A percentile compares a stretch with the other conserved stretches of the same genome.
phyloP scores from a whole-genome alignment of 2,113 vertebrate species.

The Antigone vipio region DNA sequence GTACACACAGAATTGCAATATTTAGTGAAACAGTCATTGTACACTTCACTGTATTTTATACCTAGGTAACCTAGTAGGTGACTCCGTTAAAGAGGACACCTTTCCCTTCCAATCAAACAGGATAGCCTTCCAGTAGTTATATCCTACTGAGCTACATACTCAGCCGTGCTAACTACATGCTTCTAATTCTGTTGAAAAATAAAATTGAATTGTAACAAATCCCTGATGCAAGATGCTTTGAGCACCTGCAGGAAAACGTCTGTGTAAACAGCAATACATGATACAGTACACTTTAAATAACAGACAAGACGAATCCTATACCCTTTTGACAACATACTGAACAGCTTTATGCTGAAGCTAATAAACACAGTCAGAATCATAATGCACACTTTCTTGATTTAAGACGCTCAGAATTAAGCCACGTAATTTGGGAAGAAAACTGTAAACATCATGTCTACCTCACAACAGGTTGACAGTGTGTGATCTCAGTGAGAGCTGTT shows the following conservation, averaged over 20 bases:
- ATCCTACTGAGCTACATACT: slow-evolving; percentile 34
- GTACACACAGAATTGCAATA: background rate
- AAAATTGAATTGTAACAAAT: slow-evolving; percentile 68
- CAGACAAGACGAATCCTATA: slow-evolving; percentile 53
- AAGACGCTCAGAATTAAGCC: slow-evolving; percentile 51
- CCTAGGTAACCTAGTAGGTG: background rate
- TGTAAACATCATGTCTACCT: slow-evolving; percentile 54
- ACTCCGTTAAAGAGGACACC: background rate
- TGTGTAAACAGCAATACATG: slow-evolving; percentile 76
- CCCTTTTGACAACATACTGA: slow-evolving; percentile 40
- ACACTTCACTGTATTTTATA: background rate
- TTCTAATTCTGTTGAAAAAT: slow-evolving; percentile 64
- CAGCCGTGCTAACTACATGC: slow-evolving; percentile 50
- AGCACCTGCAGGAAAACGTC: slow-evolving; percentile 68
- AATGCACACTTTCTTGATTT: slow-evolving; percentile 50
- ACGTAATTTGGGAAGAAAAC: slow-evolving; percentile 7
- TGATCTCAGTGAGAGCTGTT: background rate
- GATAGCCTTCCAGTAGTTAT: slow-evolving; percentile 21
- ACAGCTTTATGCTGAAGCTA: slow-evolving; percentile 57
- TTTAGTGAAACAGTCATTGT: background rate
- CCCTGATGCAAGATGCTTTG: slow-evolving; percentile 75
- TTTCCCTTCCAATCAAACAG: background rate
- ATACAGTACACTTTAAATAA: slow-evolving; percentile 75
- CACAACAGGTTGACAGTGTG: slow-evolving; percentile 39
- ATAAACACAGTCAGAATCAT: slow-evolving; percentile 46